These are phyloP conservation scores for Vandiemenella viatica DNA, from an alignment of 2,888 invertebrate species.

Conservation along the genomic window DNA sequence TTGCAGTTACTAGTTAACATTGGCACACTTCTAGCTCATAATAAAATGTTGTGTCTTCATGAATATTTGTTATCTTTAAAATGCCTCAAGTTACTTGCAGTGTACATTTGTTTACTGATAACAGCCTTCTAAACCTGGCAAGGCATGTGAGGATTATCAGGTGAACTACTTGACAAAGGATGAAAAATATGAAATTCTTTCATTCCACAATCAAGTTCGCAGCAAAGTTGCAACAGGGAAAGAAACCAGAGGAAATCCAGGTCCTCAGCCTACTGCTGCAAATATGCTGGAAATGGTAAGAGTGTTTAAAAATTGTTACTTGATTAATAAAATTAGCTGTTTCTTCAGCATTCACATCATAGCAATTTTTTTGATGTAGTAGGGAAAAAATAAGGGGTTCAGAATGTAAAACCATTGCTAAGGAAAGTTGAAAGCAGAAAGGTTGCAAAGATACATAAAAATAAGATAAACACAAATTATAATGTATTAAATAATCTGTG, in stretches of 20 bases:
- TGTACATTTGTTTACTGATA: background rate
- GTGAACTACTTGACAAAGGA: background rate
- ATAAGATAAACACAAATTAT: too few relatives aligned
- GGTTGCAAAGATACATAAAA: too few relatives aligned
- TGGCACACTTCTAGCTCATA: too few relatives aligned
- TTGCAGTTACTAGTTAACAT: too few relatives aligned
- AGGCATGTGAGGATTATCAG: background rate
- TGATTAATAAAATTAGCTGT: too few relatives aligned
- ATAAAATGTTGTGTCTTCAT: background rate
- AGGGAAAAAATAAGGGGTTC: too few relatives aligned
- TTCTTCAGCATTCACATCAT: too few relatives aligned
- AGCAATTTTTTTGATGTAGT: too few relatives aligned
- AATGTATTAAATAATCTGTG: too few relatives aligned
- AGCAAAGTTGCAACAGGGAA: conserved; percentile 17
- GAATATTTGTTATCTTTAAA: background rate
- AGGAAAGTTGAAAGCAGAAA: too few relatives aligned
- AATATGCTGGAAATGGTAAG: conserved; percentile 18
- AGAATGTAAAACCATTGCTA: too few relatives aligned
- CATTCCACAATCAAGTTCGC: conserved; percentile 17
- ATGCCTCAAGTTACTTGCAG: background rate
- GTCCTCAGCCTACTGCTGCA: conserved; percentile 19
- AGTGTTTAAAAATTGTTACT: too few relatives aligned
- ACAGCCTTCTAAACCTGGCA: background rate
- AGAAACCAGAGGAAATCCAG: conserved; percentile 19
- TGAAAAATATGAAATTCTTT: conserved; percentile 2